Base-by-base conservation (phyloP, 1,140 invertebrate species). In the Carposina sasakii region DNA sequence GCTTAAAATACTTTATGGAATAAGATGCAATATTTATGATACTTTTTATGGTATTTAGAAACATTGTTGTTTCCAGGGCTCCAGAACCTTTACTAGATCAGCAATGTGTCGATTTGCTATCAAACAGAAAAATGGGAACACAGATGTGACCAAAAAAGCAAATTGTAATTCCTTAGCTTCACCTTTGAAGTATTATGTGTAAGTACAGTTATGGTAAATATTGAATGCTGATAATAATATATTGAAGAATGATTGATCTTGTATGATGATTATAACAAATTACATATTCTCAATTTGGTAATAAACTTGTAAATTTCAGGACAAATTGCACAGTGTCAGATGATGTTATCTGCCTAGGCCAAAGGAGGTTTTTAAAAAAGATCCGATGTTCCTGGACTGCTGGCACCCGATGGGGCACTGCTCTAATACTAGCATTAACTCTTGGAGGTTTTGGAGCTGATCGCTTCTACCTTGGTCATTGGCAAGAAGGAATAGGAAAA, bases 391-490 rank as follows among this genome's bases (percentile, higher is more conserved):
- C 98, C 73, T 99, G 97, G 97, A 99, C 96, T 8, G 93, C 95
- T 52, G 98, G 98, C 6, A 96, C 98, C 73, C 90, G 94, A 44
- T 99, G 98, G 98, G 93, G 92, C 9, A 98, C 96, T n/a, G 95
- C 97, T 6, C 85, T 99, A 10, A 87, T 96, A 24, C 88, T 99
- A 2, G 97, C 96, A 55, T 89, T 99, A 43, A 98, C 96, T 0
- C 81, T 99, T 5, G 98, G 98, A 33, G 98, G 98, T 15, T 99
- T 99, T 87, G 98, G 98, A 26, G 96, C 96, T 23, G 98, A 99
- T 76, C 89, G 97, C 75, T 96, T 96, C 83, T 96, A 96, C 67
- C 85, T 96, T 21, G 94, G 94, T 0, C 92, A 95, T 67, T 96
- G 94, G 94, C 94, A 95, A 86, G 97, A 98, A 87, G 98, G 97